Percentiles rank a stretch among this genome's conserved stretches.
Conservation (phyloP, 92 coral and sea anemone genomes). For the Hydrozoanthus gracilis region DNA sequence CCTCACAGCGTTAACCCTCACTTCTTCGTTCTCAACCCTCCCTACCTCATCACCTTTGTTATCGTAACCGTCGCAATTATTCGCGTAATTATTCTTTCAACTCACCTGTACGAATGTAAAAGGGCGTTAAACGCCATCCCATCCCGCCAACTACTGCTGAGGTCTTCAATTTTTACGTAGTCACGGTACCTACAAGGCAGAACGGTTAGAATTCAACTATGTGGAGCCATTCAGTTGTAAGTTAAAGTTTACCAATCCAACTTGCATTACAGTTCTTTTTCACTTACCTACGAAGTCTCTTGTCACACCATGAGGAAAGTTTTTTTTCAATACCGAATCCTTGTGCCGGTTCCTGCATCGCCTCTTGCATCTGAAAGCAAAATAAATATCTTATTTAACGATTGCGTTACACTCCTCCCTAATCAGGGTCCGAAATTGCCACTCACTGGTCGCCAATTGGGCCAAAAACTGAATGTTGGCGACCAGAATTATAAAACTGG, state of each 20-base stretch:
- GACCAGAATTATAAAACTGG: no score
- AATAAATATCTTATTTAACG: neutral
- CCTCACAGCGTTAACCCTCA: no score
- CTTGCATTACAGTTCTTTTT: neutral
- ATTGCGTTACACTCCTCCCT: neutral
- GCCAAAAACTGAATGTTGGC: no score
- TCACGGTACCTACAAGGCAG: conserved; percentile 6
- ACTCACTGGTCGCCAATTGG: no score
- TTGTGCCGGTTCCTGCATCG: conserved; percentile 45
- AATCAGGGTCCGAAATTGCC: no score
- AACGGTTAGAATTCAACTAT: neutral
- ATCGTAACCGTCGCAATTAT: no score
- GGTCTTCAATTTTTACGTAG: conserved; percentile 50
- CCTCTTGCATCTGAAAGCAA: conserved; percentile 53
- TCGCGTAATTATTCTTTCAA: neutral
- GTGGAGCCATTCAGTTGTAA: neutral
- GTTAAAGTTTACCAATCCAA: neutral
- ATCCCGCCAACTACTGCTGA: conserved; percentile 78
- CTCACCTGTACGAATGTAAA: conserved; percentile 81
- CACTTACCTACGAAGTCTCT: conserved; percentile 57
- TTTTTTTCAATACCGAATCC: conserved; percentile 62
- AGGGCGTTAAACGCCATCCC: conserved; percentile 78
- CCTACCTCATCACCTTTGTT: neutral
- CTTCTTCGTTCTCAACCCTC: no score
- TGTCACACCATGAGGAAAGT: conserved; percentile 70